Conservation (phyloP, 1,140 invertebrate genomes). For the Drosophila bipectinata region DNA sequence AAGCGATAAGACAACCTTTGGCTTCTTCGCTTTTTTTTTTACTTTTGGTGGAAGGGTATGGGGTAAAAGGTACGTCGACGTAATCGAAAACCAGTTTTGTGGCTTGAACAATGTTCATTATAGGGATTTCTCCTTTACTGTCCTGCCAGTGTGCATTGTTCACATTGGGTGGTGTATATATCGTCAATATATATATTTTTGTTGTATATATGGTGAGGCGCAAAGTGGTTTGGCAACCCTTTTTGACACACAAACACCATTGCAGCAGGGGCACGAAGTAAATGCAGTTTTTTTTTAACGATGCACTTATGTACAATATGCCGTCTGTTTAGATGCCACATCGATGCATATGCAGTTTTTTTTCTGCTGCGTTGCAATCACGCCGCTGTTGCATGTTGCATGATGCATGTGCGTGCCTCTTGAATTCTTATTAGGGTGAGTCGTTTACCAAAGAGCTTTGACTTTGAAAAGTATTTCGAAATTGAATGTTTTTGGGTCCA, state of each 20-base stretch:
- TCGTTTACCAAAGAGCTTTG: conserved; percentile 7
- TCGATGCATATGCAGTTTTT: conserved; percentile 48
- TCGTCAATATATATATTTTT: conserved; percentile 5
- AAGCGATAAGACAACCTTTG: conserved; percentile 75
- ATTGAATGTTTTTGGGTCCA: background rate
- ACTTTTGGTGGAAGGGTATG: background rate
- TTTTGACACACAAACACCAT: conserved; percentile 78
- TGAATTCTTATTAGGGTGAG: conserved; percentile 39
- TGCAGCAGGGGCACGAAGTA: conserved; percentile 25
- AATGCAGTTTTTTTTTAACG: conserved; percentile 41
- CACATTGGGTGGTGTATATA: conserved; percentile 9
- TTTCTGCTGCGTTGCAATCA: conserved; percentile 67
- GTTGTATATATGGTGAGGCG: conserved; percentile 12
- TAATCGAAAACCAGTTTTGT: conserved; percentile 73
- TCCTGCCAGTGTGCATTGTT: conserved; percentile 14
- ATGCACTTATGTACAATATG: conserved; percentile 24
- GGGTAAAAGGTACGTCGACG: conserved; percentile 27
- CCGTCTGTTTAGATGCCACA: conserved; percentile 35
- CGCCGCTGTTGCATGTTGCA: conserved; percentile 69
- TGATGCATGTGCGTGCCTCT: conserved; percentile 46
- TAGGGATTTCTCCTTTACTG: conserved; percentile 55
- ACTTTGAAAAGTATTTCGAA: background rate
- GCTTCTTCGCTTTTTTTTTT: conserved; percentile 29
- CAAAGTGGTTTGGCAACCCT: conserved; percentile 76
- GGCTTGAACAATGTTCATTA: conserved; percentile 50